Evolutionary conservation across 30 jellyfish, hydroid and myxozoan species (phyloP), one percentile per base, ranked within the genome.

Genomic region (Chrysaora quinquecirrha): DNA sequence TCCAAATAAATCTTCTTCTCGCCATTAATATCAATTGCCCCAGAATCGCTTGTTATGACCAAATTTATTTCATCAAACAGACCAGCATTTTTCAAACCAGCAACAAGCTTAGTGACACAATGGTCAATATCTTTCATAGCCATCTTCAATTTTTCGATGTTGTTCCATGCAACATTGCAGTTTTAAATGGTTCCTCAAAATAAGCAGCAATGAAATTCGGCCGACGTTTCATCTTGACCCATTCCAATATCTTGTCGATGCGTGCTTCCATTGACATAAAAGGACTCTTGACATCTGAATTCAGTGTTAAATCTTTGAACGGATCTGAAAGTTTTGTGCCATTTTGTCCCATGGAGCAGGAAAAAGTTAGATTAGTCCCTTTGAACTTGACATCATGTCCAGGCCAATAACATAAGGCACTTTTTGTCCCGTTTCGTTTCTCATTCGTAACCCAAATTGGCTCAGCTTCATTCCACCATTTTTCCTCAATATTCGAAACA

Each of bases 371-470:
- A 19, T 65, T 69, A 0, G 62, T 3, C 4, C 76, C 81, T 14
- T 34, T 30, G 58, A 48, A 82, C 18, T 48, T 72, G 1, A 87
- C 97, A 34, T 85, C 84, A 60, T 88, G 84, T 4, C 97, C 97
- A 12, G 99, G 99, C 99, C 99, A 95, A 58, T 70, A 95, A 64
- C 99, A 95, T 43, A 95, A 80, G 1, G 96, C 99, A 65, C 97
- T 95, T 72, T 34, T 76, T 3, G 85, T 35, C 10, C 73, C 75
- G 34, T 91, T 91, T 28, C 84, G 64, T 58, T 82, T 78, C 30
- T 84, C 89, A 64, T 95, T 83, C 29, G 90, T 58, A 1, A 95
- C 77, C 99, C 99, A 95, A 38, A 95, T 74, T 22, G 99, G 99
- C 64, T 88, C 96, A 2, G 83, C 96, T 4, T 79, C 96, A 34